These are phyloP conservation scores for Papilio protenor DNA, from an alignment of 2,888 invertebrate species.

Conservation along the genomic window DNA sequence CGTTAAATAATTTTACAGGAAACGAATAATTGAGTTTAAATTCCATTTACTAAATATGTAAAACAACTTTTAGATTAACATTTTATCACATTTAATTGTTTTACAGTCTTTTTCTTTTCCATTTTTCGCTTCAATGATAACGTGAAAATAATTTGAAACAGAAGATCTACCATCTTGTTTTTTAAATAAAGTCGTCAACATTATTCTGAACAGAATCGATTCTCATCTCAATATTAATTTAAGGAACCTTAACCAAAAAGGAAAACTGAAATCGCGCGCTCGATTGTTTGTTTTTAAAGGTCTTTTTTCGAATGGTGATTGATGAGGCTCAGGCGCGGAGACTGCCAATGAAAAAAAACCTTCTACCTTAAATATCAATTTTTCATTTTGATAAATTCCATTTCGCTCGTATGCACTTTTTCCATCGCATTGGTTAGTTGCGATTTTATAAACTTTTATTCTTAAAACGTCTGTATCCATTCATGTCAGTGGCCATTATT, in stretches of 20 bases:
- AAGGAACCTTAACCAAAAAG: conserved; percentile 40
- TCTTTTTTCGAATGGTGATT: conserved; percentile 63
- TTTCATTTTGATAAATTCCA: conserved; percentile 71
- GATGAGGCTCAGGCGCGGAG: conserved; percentile 62
- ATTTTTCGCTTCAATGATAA: too few relatives aligned
- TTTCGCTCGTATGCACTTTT: conserved; percentile 53
- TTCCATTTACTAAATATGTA: too few relatives aligned
- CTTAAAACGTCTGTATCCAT: conserved; percentile 40
- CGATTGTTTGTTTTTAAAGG: conserved; percentile 62
- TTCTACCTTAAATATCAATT: conserved; percentile 70
- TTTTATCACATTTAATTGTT: too few relatives aligned
- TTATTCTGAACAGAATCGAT: conserved; percentile 35
- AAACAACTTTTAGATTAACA: too few relatives aligned
- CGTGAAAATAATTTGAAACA: too few relatives aligned
- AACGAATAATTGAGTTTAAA: too few relatives aligned
- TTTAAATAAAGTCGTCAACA: not conserved
- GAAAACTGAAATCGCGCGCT: conserved; percentile 56
- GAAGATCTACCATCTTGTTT: not conserved
- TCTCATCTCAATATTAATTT: conserved; percentile 31
- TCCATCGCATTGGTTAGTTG: conserved; percentile 43
- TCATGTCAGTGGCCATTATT: conserved; percentile 41
- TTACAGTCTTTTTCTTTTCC: too few relatives aligned
- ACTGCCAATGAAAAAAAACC: conserved; percentile 61
- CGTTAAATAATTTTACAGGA: not conserved
- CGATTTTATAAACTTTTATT: conserved; percentile 41